A percentile compares a stretch with the other conserved stretches of the same genome.
Conservation (phyloP, 2,888 invertebrate species). For the Tipula helvola region DNA sequence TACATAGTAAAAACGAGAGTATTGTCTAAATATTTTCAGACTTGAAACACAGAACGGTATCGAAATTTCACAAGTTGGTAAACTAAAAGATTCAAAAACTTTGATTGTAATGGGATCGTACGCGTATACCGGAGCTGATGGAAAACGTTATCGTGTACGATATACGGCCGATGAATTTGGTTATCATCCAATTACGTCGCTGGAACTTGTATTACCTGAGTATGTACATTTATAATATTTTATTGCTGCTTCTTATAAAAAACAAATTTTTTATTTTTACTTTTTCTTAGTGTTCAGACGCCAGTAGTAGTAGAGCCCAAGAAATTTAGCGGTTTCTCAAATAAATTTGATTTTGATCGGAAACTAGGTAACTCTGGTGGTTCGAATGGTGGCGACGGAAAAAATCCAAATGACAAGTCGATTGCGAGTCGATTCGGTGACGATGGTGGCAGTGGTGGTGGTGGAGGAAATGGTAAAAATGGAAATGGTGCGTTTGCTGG, state of each 20-base stretch:
- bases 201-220: constrained; percentile 32
- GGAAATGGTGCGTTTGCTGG: background rate
- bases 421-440: background rate
- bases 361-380: background rate
- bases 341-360: background rate
- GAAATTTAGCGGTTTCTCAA: background rate
- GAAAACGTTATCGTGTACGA: constrained; percentile 30
- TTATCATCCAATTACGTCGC: constrained; percentile 35
- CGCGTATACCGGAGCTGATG: constrained; percentile 35
- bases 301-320: background rate
- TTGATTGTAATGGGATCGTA: constrained; percentile 35
- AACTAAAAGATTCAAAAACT: constrained; percentile 33
- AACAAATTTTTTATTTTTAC: background rate
- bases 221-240: constrained; percentile 9
- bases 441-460: background rate
- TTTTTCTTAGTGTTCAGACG: background rate
- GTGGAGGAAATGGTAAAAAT: background rate
- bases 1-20: background rate
- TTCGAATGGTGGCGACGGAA: background rate
- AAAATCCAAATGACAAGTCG: background rate
- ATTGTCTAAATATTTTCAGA: constrained; percentile 20
- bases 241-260: background rate
- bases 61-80: constrained; percentile 32
- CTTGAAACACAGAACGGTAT: constrained; percentile 35
- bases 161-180: constrained; percentile 36